A percentile compares a stretch with the other conserved stretches of the same genome.
These are phyloP conservation scores for Ctenodactylus gundi DNA, from an alignment of 2,113 vertebrate genomes.

Conservation along the genomic window DNA sequence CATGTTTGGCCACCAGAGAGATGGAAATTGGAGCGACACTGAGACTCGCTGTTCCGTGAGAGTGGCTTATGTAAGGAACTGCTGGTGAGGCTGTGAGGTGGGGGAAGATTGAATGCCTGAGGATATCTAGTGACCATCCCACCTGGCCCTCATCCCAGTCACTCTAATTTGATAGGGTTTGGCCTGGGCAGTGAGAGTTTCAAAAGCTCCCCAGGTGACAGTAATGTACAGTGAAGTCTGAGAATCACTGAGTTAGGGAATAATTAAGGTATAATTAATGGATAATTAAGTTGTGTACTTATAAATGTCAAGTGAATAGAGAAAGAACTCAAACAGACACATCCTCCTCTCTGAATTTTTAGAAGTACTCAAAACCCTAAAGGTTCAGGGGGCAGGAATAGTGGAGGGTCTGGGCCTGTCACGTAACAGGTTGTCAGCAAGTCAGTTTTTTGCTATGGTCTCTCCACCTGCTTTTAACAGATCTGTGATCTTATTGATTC, in stretches of 20 bases:
- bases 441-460: background rate
- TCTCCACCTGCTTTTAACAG: background rate
- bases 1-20: no score
- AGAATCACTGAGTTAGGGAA: background rate
- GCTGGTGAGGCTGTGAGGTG: no score
- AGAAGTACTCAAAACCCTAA: background rate
- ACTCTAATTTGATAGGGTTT: background rate
- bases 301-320: constrained; percentile 22
- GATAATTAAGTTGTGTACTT: background rate
- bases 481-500: background rate
- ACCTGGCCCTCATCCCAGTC: background rate
- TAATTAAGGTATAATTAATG: background rate
- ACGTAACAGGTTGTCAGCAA: accelerated
- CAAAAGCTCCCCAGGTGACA: background rate
- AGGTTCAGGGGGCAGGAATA: background rate
- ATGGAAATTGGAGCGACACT: no score
- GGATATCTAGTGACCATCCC: no score
- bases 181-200: background rate
- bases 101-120: no score
- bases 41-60: no score
- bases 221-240: background rate
- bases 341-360: background rate
- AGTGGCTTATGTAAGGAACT: no score
- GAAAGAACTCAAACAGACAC: background rate
- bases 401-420: background rate